phyloP scores from a whole-genome alignment of 1,140 invertebrate species.

The Mylabris phalerata region DNA sequence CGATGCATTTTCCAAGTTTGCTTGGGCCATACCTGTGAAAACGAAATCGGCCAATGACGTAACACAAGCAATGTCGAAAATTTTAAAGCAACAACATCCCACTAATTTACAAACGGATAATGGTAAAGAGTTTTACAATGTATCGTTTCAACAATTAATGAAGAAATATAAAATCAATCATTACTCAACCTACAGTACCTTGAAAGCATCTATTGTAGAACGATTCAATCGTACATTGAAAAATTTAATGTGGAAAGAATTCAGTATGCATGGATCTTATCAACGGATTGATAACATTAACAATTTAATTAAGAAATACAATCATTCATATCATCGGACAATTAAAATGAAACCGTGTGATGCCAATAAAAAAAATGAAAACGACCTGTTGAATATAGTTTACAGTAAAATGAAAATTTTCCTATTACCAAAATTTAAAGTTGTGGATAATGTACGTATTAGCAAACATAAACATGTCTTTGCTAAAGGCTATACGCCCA shows the following conservation, averaged over 20 bases:
- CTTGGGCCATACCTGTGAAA: too few relatives aligned
- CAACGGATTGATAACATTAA: not conserved
- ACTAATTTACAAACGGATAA: too few relatives aligned
- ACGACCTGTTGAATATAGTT: not conserved
- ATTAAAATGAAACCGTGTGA: not conserved
- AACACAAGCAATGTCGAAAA: too few relatives aligned
- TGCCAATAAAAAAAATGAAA: not conserved
- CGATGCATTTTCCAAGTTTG: too few relatives aligned
- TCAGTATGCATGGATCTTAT: not conserved
- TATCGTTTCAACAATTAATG: too few relatives aligned
- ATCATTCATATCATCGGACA: not conserved
- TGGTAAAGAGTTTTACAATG: too few relatives aligned
- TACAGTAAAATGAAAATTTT: not conserved
- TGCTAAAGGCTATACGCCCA: constrained; percentile 22
- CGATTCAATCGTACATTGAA: too few relatives aligned
- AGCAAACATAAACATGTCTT: constrained; percentile 18
- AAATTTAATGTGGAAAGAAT: too few relatives aligned
- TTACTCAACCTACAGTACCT: too few relatives aligned
- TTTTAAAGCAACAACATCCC: constrained; percentile 10
- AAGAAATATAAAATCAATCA: too few relatives aligned
- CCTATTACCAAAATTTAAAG: constrained; percentile 2
- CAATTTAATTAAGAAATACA: not conserved
- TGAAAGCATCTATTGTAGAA: too few relatives aligned
- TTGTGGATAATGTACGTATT: constrained; percentile 11
- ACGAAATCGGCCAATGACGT: too few relatives aligned